A percentile compares a stretch with the other conserved stretches of the same genome.
Evolutionary conservation across 2,113 vertebrate species (phyloP).

Genomic region (Pelobates fuscus): DNA sequence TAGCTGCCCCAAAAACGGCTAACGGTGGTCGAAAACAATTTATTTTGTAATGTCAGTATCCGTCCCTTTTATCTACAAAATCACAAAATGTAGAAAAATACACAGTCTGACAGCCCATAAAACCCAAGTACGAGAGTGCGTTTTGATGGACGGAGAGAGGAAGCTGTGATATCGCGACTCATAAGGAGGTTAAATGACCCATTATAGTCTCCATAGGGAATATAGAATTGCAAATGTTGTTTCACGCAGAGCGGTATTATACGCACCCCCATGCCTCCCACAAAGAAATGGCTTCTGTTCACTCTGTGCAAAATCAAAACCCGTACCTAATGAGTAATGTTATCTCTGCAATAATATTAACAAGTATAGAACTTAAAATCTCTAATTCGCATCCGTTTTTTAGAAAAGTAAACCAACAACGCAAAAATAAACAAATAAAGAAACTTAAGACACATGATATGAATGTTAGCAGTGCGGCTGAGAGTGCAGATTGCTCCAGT

Average conservation of each 20-base stretch:
- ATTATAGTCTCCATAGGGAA: not conserved
- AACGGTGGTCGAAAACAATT: not conserved
- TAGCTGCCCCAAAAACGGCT: not conserved
- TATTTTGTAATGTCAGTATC: not conserved
- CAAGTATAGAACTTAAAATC: no score
- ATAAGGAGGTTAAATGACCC: not conserved
- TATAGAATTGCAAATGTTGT: not conserved
- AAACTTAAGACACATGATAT: no score
- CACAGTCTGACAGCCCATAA: not conserved
- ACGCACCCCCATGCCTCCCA: not conserved
- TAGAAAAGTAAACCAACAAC: no score
- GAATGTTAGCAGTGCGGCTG: no score
- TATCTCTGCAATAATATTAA: no score
- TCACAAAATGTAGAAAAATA: not conserved
- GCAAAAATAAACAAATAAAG: no score
- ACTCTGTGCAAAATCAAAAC: no score
- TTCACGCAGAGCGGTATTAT: not conserved
- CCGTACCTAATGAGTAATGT: no score
- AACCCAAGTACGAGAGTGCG: not conserved
- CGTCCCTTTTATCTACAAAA: not conserved
- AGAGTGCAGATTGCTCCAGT: no score
- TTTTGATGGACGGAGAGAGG: not conserved
- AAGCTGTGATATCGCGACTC: not conserved
- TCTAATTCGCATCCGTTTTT: no score
- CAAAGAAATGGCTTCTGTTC: no score